Conservation (phyloP, 1,140 invertebrate species). For the Ceratosolen solmsi region DNA sequence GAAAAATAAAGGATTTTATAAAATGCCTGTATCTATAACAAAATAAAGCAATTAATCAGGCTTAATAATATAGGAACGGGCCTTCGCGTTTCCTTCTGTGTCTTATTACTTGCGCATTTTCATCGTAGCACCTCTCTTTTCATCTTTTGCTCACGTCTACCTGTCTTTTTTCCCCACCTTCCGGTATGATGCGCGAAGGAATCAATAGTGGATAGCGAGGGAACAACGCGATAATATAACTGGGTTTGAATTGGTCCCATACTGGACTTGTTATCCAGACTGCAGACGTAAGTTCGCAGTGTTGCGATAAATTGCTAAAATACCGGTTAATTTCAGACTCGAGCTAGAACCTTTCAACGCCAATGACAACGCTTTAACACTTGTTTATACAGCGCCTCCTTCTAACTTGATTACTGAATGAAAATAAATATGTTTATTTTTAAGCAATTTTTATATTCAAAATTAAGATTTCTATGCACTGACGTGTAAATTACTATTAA, state of each 20-base stretch:
- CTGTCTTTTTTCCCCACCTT: background rate
- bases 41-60: conserved; percentile 16
- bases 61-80: background rate
- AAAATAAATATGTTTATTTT: too few species aligned
- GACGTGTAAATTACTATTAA: too few species aligned
- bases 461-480: too few species aligned
- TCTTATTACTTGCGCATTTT: conserved; percentile 8
- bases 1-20: too few species aligned
- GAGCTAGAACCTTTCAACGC: background rate
- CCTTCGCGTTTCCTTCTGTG: conserved; percentile 13
- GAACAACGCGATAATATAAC: conserved; percentile 21
- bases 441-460: too few species aligned
- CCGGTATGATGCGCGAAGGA: background rate
- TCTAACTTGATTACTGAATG: too few species aligned
- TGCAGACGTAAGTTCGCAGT: background rate
- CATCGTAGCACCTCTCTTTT: background rate
- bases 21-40: too few species aligned
- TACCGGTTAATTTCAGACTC: background rate
- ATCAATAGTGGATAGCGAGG: conserved; percentile 38
- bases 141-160: background rate
- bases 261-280: background rate
- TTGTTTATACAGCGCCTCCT: too few species aligned
- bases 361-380: too few species aligned
- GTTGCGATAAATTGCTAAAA: background rate
- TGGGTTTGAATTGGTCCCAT: conserved; percentile 12